phyloP scores from a whole-genome alignment of 2,888 invertebrate genomes.

The Alviniconcha strummeri region DNA sequence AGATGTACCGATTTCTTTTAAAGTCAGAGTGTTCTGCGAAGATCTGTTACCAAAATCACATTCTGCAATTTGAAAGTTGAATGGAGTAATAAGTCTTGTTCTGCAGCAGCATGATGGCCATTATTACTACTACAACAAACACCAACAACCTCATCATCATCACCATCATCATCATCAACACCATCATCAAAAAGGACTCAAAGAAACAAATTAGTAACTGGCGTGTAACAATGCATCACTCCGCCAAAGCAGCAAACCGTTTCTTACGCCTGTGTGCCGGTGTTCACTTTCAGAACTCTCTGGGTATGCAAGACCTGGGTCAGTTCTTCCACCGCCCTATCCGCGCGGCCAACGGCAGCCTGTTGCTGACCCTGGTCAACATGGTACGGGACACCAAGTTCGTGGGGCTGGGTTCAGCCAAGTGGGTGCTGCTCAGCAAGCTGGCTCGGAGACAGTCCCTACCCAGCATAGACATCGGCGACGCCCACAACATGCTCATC shows the following conservation, averaged over 20 bases:
- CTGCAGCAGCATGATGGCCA: too few relatives aligned
- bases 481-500: constrained; percentile 60
- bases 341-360: constrained; percentile 89
- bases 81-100: too few relatives aligned
- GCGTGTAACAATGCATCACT: neutral
- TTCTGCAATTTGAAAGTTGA: too few relatives aligned
- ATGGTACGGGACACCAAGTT: constrained; percentile 87
- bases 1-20: too few relatives aligned
- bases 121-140: too few relatives aligned
- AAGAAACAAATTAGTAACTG: too few relatives aligned
- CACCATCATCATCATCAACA: neutral
- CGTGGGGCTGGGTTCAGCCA: constrained; percentile 85
- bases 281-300: constrained; percentile 81
- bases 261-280: too few relatives aligned
- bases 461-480: constrained; percentile 71
- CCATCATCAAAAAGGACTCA: too few relatives aligned
- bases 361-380: constrained; percentile 89
- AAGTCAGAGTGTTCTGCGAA: too few relatives aligned
- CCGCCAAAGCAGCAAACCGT: neutral
- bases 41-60: too few relatives aligned
- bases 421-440: constrained; percentile 93
- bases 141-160: neutral
- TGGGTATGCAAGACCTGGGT: constrained; percentile 94
- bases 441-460: constrained; percentile 82
- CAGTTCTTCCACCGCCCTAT: constrained; percentile 94